Conservation (phyloP, 30 jellyfish, hydroid and myxozoan genomes). For the Hydra vulgaris region DNA sequence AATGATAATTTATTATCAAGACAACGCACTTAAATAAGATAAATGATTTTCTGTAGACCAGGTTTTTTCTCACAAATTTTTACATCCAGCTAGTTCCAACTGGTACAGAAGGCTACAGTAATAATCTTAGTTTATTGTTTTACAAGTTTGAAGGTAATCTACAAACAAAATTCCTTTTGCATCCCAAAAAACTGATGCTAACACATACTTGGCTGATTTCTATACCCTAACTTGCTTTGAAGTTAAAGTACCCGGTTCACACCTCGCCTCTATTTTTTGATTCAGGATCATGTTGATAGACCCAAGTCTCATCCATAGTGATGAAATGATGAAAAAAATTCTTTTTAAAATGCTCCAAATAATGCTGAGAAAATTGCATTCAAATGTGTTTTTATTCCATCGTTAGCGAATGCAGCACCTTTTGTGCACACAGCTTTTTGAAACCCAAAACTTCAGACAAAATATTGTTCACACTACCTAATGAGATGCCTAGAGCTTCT, state of each 20-base stretch:
- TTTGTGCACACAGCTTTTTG: neutral
- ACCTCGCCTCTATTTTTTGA: neutral
- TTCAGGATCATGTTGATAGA: neutral
- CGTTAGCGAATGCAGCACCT: neutral
- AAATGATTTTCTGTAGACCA: neutral
- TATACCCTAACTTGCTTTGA: neutral
- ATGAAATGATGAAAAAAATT: neutral
- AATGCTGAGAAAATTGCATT: no score
- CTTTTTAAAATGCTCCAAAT: neutral
- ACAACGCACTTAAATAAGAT: no score
- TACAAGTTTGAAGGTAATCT: neutral
- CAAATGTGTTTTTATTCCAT: no score
- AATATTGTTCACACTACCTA: neutral
- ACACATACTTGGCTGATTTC: neutral
- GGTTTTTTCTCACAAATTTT: neutral
- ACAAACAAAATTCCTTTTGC: neutral
- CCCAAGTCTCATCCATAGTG: neutral
- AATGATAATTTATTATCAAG: neutral
- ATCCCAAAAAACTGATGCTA: neutral
- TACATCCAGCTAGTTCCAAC: neutral
- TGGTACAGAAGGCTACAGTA: neutral
- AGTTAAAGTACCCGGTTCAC: no score
- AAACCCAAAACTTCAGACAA: no score
- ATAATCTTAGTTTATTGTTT: neutral
- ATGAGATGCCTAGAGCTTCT: neutral